Evolutionary conservation across 2,797 vertebrate genomes (phyloP).

Genomic region (Schizopygopsis malacanthus): DNA sequence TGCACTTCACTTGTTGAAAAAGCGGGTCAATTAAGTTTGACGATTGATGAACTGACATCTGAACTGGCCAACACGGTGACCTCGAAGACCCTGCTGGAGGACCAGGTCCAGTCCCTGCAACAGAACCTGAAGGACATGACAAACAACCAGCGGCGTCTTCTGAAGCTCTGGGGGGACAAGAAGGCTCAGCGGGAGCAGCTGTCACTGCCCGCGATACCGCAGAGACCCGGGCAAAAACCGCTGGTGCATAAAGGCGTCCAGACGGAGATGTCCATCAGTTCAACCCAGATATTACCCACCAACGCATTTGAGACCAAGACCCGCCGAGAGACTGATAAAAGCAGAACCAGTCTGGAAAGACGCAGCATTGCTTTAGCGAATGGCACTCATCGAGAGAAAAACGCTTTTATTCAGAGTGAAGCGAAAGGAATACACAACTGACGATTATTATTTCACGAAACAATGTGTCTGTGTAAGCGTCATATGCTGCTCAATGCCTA

Average conservation of each 20-base stretch:
- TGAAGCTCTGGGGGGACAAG: constrained; percentile 84
- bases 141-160: constrained; percentile 79
- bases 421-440: constrained; percentile 63
- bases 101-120: constrained; percentile 78
- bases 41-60: constrained; percentile 77
- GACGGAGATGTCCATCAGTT: constrained; percentile 79
- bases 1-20: constrained; percentile 77
- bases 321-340: constrained; percentile 68
- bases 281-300: constrained; percentile 74
- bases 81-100: constrained; percentile 80
- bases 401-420: constrained; percentile 68
- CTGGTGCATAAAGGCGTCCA: constrained; percentile 72
- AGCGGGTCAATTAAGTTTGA: constrained; percentile 74
- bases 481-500: neutral
- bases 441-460: neutral
- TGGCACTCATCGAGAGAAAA: constrained; percentile 69
- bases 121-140: constrained; percentile 85
- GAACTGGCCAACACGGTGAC: constrained; percentile 79
- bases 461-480: neutral
- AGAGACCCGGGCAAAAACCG: constrained; percentile 69
- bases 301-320: constrained; percentile 74
- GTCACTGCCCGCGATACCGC: constrained; percentile 74
- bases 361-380: constrained; percentile 71
- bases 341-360: constrained; percentile 69
- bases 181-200: constrained; percentile 78